Evolutionary conservation across 2,113 vertebrate genomes (phyloP).

Genomic region (Prionailurus viverrinus): DNA sequence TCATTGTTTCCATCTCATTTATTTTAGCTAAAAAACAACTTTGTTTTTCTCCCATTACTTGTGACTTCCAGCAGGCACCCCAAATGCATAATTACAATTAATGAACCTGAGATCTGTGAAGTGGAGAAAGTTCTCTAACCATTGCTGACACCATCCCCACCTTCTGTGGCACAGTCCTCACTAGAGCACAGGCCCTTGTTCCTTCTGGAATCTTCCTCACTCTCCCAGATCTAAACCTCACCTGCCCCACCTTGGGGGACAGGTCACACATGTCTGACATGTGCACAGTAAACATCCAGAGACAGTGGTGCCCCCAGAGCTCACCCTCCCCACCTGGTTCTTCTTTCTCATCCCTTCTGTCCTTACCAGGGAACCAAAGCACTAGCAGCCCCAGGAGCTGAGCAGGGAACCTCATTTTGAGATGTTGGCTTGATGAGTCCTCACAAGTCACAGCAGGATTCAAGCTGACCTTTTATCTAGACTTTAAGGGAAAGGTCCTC

Average conservation of each 20-base stretch:
- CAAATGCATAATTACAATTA: neutral
- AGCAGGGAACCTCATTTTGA: neutral
- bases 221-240: neutral
- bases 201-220: neutral
- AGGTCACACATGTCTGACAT: fast-evolving
- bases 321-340: neutral
- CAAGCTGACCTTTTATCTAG: neutral
- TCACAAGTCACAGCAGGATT: neutral
- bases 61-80: fast-evolving
- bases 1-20: neutral
- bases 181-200: fast-evolving
- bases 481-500: neutral
- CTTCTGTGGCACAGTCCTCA: neutral
- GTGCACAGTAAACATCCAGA: neutral
- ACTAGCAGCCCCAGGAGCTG: neutral
- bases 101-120: neutral
- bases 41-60: neutral
- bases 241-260: fast-evolving
- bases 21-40: neutral
- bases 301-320: too few relatives aligned
- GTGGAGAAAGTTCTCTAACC: neutral
- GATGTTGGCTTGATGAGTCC: neutral
- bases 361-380: neutral
- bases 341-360: neutral
- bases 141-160: fast-evolving